Evolutionary conservation across 2,113 vertebrate species (phyloP).

Genomic region (Onychostoma macrolepis): DNA sequence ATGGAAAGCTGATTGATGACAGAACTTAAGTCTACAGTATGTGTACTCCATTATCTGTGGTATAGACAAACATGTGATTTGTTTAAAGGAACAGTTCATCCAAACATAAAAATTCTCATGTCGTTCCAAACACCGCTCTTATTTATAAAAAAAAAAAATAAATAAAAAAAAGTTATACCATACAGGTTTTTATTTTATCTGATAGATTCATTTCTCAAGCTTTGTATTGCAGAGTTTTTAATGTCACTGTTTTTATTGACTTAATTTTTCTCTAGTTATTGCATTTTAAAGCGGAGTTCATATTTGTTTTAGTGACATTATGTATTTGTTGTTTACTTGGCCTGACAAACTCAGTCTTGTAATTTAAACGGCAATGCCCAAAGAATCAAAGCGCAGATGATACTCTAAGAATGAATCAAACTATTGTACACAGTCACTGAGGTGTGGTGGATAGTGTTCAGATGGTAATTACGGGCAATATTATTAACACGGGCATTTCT

Average conservation of each 20-base stretch:
- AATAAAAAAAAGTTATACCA: no score
- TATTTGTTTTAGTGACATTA: background rate
- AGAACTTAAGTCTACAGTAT: background rate
- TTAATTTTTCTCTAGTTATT: background rate
- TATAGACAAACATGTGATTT: background rate
- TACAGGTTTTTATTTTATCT: no score
- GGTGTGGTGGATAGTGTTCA: conserved; percentile 12
- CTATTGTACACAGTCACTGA: background rate
- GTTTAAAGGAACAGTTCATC: background rate
- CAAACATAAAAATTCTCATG: background rate
- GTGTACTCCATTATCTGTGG: background rate
- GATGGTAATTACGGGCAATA: background rate
- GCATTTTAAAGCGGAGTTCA: background rate
- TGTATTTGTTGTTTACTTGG: background rate
- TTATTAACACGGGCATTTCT: background rate
- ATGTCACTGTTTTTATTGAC: background rate
- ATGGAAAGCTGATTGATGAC: background rate
- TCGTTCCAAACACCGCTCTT: background rate
- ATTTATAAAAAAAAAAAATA: no score
- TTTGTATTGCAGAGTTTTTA: background rate
- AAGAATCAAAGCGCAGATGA: background rate
- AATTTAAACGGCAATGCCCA: no score
- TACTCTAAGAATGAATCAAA: background rate
- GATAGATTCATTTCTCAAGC: no score
- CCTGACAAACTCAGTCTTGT: no score